Percentiles rank a stretch among this genome's conserved stretches.
Conservation (phyloP, 1,140 invertebrate species). For the Drosophila athabasca region DNA sequence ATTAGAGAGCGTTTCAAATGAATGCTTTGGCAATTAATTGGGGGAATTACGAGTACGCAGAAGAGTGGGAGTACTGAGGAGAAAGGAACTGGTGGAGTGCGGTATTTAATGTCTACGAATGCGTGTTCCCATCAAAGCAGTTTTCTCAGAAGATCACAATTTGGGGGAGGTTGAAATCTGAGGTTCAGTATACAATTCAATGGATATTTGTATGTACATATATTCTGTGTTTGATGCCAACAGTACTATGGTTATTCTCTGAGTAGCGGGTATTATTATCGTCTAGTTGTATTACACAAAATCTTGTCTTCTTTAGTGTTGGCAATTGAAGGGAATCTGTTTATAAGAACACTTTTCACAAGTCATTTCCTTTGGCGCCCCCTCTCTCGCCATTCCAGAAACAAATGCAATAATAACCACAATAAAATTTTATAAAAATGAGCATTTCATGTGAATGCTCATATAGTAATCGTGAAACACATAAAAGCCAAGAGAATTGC, state of each 20-base stretch:
- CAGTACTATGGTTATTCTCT: too few species aligned
- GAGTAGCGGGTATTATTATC: not conserved
- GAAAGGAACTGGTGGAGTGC: too few species aligned
- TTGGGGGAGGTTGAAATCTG: too few species aligned
- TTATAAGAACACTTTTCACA: not conserved
- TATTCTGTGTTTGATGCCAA: too few species aligned
- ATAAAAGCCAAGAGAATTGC: constrained; percentile 48
- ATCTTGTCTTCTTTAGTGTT: too few species aligned
- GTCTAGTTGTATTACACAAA: too few species aligned
- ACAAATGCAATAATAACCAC: constrained; percentile 75
- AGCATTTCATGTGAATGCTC: constrained; percentile 31
- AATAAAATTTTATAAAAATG: constrained; percentile 69
- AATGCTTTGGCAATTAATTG: constrained; percentile 65
- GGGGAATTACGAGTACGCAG: constrained; percentile 26
- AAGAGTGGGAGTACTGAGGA: not conserved
- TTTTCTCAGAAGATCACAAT: too few species aligned
- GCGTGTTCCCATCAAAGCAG: not conserved
- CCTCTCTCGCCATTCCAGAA: not conserved
- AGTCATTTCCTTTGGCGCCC: constrained; percentile 10
- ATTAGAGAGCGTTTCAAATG: constrained; percentile 57
- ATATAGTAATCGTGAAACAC: constrained; percentile 21
- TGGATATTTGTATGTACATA: too few species aligned
- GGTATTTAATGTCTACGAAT: too few species aligned
- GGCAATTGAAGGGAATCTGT: not conserved
- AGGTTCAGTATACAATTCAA: too few species aligned